These are phyloP conservation scores for Oscheius myriophilus DNA, from an alignment of 2,888 invertebrate genomes.

Conservation along the genomic window DNA sequence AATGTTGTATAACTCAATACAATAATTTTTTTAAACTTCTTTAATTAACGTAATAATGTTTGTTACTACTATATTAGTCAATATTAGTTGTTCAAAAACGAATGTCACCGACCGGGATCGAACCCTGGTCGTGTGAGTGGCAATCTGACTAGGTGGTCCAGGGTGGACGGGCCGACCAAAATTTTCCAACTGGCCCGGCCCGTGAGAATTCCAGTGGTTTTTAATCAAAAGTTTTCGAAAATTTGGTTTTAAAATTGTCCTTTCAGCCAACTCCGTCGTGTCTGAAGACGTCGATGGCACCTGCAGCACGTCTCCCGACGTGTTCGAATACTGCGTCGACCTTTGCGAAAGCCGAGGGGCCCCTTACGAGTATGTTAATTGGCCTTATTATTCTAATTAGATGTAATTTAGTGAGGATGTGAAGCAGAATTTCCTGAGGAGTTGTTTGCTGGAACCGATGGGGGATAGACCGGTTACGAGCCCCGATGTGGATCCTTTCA, in stretches of 20 bases:
- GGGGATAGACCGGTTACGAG: slow-evolving; percentile 30
- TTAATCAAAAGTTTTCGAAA: too few relatives aligned
- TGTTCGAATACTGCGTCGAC: slow-evolving; percentile 39
- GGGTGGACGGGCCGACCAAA: too few relatives aligned
- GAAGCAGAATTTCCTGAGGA: slow-evolving; percentile 35
- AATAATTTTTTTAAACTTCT: too few relatives aligned
- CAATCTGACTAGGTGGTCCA: too few relatives aligned
- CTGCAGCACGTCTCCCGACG: slow-evolving; percentile 47
- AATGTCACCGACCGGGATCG: too few relatives aligned
- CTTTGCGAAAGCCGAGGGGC: slow-evolving; percentile 5
- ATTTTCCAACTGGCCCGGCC: too few relatives aligned
- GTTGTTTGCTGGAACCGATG: slow-evolving; percentile 48
- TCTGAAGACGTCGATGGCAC: slow-evolving; percentile 53
- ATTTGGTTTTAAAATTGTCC: background rate
- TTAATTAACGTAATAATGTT: too few relatives aligned
- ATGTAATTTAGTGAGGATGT: slow-evolving; percentile 28
- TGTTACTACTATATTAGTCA: too few relatives aligned
- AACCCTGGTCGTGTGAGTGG: too few relatives aligned
- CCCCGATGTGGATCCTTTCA: slow-evolving; percentile 48
- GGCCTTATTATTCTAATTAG: background rate
- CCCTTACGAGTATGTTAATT: slow-evolving; percentile 8
- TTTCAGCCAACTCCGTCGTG: slow-evolving; percentile 45
- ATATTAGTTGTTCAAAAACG: too few relatives aligned
- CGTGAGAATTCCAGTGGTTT: too few relatives aligned
- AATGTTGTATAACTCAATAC: too few relatives aligned